Conservation (phyloP, 2,888 invertebrate genomes). For the Drosophila multiciliata region DNA sequence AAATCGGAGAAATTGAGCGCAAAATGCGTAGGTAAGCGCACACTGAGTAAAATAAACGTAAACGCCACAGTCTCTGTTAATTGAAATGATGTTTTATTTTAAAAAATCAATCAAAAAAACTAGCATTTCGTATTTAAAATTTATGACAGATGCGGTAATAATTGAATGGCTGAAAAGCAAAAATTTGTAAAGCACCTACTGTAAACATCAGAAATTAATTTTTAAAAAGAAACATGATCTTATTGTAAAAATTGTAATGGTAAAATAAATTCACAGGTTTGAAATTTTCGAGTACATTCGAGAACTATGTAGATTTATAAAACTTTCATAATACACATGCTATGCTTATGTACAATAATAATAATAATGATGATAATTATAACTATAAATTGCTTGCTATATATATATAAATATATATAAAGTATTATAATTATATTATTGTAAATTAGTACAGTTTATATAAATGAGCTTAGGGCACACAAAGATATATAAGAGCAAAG, state of each 20-base stretch:
- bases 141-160: not conserved
- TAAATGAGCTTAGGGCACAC: conserved; percentile 1
- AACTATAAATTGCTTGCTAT: not conserved
- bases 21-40: conserved; percentile 7
- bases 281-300: conserved; percentile 5
- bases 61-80: not conserved
- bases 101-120: not conserved
- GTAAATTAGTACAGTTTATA: conserved; percentile 10
- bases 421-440: not conserved
- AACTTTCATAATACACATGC: conserved; percentile 36
- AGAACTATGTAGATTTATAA: conserved; percentile 47
- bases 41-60: conserved; percentile 6
- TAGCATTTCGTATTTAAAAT: not conserved
- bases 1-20: conserved; percentile 1
- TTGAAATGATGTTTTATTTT: not conserved
- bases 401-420: not conserved
- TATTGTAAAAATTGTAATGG: not conserved
- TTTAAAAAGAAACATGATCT: not conserved
- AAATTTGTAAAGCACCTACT: not conserved
- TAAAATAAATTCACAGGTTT: not conserved
- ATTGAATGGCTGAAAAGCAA: not conserved
- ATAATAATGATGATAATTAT: not conserved
- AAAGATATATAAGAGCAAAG: conserved; percentile 16
- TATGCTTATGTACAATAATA: conserved; percentile 37
- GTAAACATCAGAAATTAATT: not conserved